Percentiles rank a stretch among this genome's conserved stretches.
Evolutionary conservation across 1,140 invertebrate genomes (phyloP).

Genomic region (Mamestra configurata): DNA sequence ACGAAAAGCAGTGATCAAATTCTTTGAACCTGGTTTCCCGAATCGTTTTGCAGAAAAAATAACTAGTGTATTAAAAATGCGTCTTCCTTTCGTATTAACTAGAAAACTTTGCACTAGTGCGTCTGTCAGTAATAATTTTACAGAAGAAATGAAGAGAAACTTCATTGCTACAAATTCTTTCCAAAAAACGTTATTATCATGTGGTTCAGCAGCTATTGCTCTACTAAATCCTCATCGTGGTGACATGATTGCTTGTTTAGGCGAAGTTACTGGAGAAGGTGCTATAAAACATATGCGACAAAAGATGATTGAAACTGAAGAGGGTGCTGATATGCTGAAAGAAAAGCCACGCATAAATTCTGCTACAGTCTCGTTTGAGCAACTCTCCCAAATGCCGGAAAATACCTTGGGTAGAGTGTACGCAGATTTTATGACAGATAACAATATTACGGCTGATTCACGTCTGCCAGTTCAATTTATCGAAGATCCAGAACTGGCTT

Average conservation of each 20-base stretch:
- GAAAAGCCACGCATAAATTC: conserved; percentile 96
- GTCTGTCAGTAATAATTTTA: conserved; percentile 60
- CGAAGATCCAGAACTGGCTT: conserved; percentile 96
- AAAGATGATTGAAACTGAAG: conserved; percentile 90
- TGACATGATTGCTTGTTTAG: conserved; percentile 98
- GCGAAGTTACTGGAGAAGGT: conserved; percentile 94
- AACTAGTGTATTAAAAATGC: conserved; percentile 14
- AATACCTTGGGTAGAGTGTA: conserved; percentile 96
- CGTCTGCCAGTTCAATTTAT: conserved; percentile 96
- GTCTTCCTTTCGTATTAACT: conserved; percentile 37
- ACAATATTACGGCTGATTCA: conserved; percentile 97
- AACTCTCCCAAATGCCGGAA: conserved; percentile 91
- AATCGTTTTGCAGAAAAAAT: background rate
- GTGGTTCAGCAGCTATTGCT: conserved; percentile 93
- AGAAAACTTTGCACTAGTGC: conserved; percentile 53
- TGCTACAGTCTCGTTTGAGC: conserved; percentile 93
- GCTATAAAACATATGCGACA: conserved; percentile 91
- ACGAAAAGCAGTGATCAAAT: too few species aligned
- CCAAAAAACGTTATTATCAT: conserved; percentile 92
- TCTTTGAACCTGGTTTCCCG: too few species aligned
- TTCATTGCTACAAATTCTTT: conserved; percentile 92
- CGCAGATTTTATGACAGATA: conserved; percentile 93
- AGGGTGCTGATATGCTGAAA: conserved; percentile 92
- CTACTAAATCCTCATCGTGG: conserved; percentile 92
- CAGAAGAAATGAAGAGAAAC: conserved; percentile 85